Conservation (phyloP, 2,113 vertebrate genomes). For the Colistium nudipinnis region DNA sequence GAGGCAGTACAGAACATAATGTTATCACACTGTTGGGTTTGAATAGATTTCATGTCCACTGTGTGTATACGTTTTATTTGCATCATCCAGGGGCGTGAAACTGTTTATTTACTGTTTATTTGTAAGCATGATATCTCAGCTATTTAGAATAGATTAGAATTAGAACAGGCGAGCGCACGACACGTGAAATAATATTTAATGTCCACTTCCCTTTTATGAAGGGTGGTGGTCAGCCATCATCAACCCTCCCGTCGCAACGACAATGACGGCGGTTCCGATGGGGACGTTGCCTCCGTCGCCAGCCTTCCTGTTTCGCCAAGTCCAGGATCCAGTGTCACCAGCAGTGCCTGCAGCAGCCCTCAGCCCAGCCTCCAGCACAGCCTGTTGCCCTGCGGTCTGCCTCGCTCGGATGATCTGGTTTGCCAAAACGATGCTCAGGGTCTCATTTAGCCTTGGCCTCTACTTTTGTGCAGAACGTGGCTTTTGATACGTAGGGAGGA, state of each 20-base stretch:
- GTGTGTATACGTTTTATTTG: too few species aligned
- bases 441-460: neutral
- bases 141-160: too few species aligned
- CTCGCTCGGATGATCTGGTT: slow-evolving; percentile 19
- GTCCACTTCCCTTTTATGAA: slow-evolving; percentile 31
- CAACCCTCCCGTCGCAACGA: neutral
- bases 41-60: too few species aligned
- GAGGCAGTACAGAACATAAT: too few species aligned
- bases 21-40: too few species aligned
- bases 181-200: too few species aligned
- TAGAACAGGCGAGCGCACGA: too few species aligned
- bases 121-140: too few species aligned
- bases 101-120: too few species aligned
- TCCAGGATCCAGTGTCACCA: slow-evolving; percentile 47
- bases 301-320: slow-evolving; percentile 50
- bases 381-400: slow-evolving; percentile 29
- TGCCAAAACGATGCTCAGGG: slow-evolving; percentile 3
- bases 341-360: slow-evolving; percentile 54
- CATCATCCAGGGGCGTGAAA: too few species aligned
- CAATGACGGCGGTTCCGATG: slow-evolving; percentile 44
- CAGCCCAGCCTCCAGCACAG: slow-evolving; percentile 34
- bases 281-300: slow-evolving; percentile 51
- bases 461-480: neutral
- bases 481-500: too few species aligned
- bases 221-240: slow-evolving; percentile 60